These are phyloP conservation scores for Agrotis ipsilon DNA, from an alignment of 2,888 invertebrate genomes.

Conservation along the genomic window DNA sequence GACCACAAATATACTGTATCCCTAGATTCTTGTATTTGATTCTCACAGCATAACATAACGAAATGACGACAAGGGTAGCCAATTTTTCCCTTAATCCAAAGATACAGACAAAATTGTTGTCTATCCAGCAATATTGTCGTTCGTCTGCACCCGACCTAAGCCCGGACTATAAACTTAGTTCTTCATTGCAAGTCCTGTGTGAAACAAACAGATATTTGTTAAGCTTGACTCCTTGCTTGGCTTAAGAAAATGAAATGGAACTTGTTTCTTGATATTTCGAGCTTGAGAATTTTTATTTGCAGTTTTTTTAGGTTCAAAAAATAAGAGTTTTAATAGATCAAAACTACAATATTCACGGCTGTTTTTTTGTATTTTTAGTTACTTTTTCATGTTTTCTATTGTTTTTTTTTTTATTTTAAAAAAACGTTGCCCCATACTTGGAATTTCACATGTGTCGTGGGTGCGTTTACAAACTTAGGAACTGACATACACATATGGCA, in stretches of 20 bases:
- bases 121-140: conserved; percentile 25
- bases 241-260: conserved; percentile 29
- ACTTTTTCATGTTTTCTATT: too few relatives aligned
- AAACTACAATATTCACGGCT: too few relatives aligned
- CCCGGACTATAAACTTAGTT: conserved; percentile 48
- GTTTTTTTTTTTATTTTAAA: too few relatives aligned
- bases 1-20: background rate
- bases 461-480: too few relatives aligned
- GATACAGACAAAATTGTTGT: background rate
- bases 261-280: background rate
- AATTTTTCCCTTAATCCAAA: background rate
- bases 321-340: too few relatives aligned
- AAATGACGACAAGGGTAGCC: background rate
- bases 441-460: too few relatives aligned
- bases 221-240: conserved; percentile 37
- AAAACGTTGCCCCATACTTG: too few relatives aligned
- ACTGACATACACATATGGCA: too few relatives aligned
- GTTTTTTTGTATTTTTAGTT: too few relatives aligned
- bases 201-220: conserved; percentile 48
- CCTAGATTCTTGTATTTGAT: background rate
- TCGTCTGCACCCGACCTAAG: conserved; percentile 17
- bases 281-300: conserved; percentile 4
- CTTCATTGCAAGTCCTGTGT: conserved; percentile 49
- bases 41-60: background rate
- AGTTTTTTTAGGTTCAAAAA: background rate